Evolutionary conservation across 1,140 invertebrate species (phyloP).

Genomic region (Bombyx mori): ASM3026992v2 NC_085128.1:6049001-6049500

Average conservation of each 20-base stretch:
- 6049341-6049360: slow-evolving; percentile 40
- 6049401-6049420: neutral
- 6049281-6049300: slow-evolving; percentile 31
- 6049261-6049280: slow-evolving; percentile 44
- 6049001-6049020: slow-evolving; percentile 71
- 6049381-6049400: slow-evolving; percentile 5
- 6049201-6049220: slow-evolving; percentile 65
- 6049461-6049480: too few relatives aligned
- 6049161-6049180: slow-evolving; percentile 43
- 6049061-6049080: slow-evolving; percentile 50
- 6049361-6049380: slow-evolving; percentile 27
- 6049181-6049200: slow-evolving; percentile 46
- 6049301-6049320: slow-evolving; percentile 15
- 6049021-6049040: slow-evolving; percentile 69
- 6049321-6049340: slow-evolving; percentile 25
- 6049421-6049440: neutral
- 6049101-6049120: slow-evolving; percentile 40
- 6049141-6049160: slow-evolving; percentile 54
- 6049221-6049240: slow-evolving; percentile 40
- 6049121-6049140: slow-evolving; percentile 40
- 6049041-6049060: slow-evolving; percentile 68
- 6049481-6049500: too few relatives aligned
- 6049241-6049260: slow-evolving; percentile 40
- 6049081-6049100: slow-evolving; percentile 20
- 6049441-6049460: too few relatives aligned